Conservation (phyloP, 2,797 vertebrate species). For the Girardinus metallicus region DNA sequence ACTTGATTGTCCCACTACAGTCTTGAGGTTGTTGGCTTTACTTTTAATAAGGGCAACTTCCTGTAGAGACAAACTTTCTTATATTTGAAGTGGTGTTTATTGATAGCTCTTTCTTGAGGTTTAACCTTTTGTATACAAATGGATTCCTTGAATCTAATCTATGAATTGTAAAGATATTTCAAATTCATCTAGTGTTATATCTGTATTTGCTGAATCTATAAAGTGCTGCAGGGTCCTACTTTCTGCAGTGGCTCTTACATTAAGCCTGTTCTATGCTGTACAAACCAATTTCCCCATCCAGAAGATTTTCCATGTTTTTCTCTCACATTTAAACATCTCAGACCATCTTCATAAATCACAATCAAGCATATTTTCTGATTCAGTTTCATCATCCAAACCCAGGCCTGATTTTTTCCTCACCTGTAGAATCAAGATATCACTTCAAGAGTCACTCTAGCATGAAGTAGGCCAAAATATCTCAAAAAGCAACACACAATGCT, state of each 20-base stretch:
- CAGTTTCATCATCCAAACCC: background rate
- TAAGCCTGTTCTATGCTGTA: background rate
- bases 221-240: background rate
- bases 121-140: background rate
- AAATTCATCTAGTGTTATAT: background rate
- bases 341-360: background rate
- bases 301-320: background rate
- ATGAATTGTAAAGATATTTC: background rate
- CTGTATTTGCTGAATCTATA: background rate
- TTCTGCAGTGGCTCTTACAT: background rate
- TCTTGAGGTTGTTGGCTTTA: background rate
- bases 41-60: no score
- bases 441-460: background rate
- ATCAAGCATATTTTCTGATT: background rate
- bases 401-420: background rate
- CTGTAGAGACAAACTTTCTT: background rate
- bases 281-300: background rate
- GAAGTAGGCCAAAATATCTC: background rate
- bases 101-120: background rate
- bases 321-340: no score
- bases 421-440: background rate
- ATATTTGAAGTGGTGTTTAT: background rate
- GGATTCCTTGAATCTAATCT: background rate
- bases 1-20: background rate
- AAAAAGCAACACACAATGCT: background rate